Evolutionary conservation across 2,888 invertebrate genomes (phyloP).

Genomic region (Acronicta psi): DNA sequence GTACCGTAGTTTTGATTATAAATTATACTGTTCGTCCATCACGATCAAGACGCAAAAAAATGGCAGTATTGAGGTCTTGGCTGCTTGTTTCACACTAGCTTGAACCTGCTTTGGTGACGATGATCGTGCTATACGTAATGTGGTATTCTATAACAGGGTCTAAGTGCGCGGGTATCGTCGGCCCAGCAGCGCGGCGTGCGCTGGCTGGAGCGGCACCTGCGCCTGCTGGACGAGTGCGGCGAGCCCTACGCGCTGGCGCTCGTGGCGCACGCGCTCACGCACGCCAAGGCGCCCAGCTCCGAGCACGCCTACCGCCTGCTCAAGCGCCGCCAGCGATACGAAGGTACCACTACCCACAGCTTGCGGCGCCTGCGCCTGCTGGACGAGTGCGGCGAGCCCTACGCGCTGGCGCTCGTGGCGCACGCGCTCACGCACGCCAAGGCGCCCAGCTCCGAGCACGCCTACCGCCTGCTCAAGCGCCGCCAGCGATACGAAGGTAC

Average conservation of each 20-base stretch:
- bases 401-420: slow-evolving; percentile 96
- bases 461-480: slow-evolving; percentile 92
- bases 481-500: slow-evolving; percentile 91
- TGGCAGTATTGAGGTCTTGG: no score
- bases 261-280: slow-evolving; percentile 95
- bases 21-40: no score
- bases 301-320: slow-evolving; percentile 95
- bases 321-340: slow-evolving; percentile 90
- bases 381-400: slow-evolving; percentile 92
- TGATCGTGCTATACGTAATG: background rate
- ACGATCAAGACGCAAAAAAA: no score
- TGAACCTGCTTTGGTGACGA: no score
- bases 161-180: slow-evolving; percentile 93
- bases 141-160: slow-evolving; percentile 78
- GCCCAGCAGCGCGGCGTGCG: slow-evolving; percentile 93
- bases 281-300: slow-evolving; percentile 95
- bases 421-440: slow-evolving; percentile 95
- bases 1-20: no score
- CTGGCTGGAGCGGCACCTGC: slow-evolving; percentile 95
- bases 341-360: slow-evolving; percentile 82
- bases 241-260: slow-evolving; percentile 96
- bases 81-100: no score
- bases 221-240: slow-evolving; percentile 91
- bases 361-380: slow-evolving; percentile 86
- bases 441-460: slow-evolving; percentile 95